Evolutionary conservation across 2,113 vertebrate genomes (phyloP), one percentile per base, ranked within the genome.

Genomic region (Cyanocitta stelleri): DNA sequence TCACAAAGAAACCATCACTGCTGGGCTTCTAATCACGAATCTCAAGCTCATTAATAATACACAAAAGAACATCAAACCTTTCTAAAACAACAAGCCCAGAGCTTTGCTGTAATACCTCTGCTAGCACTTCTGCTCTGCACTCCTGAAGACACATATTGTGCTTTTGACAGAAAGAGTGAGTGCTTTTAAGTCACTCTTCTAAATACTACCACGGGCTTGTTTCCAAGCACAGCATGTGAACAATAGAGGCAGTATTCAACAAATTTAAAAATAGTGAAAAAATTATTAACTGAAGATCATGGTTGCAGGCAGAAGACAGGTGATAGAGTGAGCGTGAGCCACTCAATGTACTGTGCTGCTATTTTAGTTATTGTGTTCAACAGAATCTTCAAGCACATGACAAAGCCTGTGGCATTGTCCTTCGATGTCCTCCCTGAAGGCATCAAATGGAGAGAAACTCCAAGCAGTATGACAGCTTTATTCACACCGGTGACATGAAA

Each of bases 21-120:
- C 61, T 93, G 80, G 62, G 32, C 89, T 95, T 93, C 90, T 93
- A 94, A 87, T 87, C 11, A 77, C 58, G 74, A 89, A 82, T 74
- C 74, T 93, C 16, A 7, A 75, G 88, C 59, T 96, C 76, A 96
- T 96, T 92, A 96, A 94, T 95, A 95, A 95, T 93, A 87, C 52
- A 96, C 44, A 93, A 87, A 35, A 92, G 48, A 95, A 84, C 41
- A 92, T 77, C 77, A 95, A 95, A 94, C 33, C 67, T 89, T 90
- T 87, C 89, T 87, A 75, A 92, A 96, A 83, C 76, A 95, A 94
- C 51, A 95, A 85, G 55, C n/a, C 30, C 52, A 79, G 77, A 95
- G 91, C 69, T 94, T 77, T 86, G 48, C 79, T 90, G 86, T 85
- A 85, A 88, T 87, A 92, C 24, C n/a, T 90, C 66, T 96, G 85